These are phyloP conservation scores for Trachelus troglodyta DNA, from an alignment of 2,888 invertebrate genomes.

Conservation along the genomic window DNA sequence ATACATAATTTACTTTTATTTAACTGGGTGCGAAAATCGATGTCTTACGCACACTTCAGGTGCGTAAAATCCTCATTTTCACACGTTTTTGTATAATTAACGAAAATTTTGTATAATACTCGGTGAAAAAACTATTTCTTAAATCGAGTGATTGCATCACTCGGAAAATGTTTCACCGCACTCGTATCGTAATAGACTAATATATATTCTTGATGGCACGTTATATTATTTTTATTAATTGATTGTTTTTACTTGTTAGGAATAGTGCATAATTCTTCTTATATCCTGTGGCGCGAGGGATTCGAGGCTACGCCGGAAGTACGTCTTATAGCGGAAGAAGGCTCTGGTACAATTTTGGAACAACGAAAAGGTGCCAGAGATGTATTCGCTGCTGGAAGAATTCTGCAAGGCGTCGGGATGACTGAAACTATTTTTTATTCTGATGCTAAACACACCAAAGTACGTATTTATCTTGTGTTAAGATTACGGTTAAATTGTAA, in stretches of 20 bases:
- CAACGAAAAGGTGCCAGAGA: conserved; percentile 65
- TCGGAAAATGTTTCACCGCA: no score
- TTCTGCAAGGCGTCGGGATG: conserved; percentile 64
- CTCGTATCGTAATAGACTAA: no score
- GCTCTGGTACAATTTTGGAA: conserved; percentile 63
- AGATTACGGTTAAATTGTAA: not conserved
- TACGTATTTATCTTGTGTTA: conserved; percentile 48
- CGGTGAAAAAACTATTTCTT: no score
- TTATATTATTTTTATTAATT: not conserved
- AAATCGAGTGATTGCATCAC: no score
- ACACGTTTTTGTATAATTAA: no score
- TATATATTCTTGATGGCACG: not conserved
- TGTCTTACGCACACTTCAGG: no score
- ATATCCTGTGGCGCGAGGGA: conserved; percentile 23
- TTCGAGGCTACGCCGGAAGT: conserved; percentile 31
- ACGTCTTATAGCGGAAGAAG: conserved; percentile 65
- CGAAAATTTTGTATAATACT: no score
- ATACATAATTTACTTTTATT: not conserved
- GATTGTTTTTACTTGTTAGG: conserved; percentile 7
- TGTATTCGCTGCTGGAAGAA: conserved; percentile 64
- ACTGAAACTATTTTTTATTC: conserved; percentile 63
- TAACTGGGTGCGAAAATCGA: no score
- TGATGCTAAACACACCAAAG: conserved; percentile 65
- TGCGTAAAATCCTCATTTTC: no score
- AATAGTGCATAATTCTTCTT: conserved; percentile 19